Conservation (phyloP, 2,888 invertebrate species). For the Harmothoe impar region DNA sequence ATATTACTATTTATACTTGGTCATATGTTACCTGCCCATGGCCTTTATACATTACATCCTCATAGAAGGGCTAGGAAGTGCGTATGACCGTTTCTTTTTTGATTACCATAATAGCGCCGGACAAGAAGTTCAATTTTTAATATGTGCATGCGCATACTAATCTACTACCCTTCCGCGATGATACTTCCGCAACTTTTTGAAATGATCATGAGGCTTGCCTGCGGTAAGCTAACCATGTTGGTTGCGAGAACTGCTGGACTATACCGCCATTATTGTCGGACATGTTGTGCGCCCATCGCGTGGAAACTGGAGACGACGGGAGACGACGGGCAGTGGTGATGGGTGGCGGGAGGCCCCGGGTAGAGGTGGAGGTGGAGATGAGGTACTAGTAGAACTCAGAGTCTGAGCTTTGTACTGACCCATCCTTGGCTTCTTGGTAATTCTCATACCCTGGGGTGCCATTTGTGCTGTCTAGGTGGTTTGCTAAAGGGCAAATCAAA, state of each 20-base stretch:
- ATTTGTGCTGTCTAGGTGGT: constrained; percentile 42
- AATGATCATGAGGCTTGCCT: no score
- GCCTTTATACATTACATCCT: not conserved
- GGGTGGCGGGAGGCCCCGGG: not conserved
- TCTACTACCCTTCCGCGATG: no score
- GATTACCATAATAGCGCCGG: not conserved
- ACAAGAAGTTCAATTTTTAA: no score
- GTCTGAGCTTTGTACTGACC: constrained; percentile 83
- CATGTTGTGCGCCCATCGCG: no score
- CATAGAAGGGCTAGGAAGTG: not conserved
- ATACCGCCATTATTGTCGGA: no score
- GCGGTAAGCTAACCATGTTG: no score
- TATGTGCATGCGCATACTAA: no score
- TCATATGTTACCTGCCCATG: not conserved
- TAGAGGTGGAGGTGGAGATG: not conserved
- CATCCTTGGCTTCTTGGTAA: constrained; percentile 68
- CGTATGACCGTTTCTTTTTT: not conserved
- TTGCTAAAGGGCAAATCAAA: not conserved
- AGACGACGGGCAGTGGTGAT: not conserved
- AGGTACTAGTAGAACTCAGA: constrained; percentile 83
- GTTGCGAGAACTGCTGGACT: no score
- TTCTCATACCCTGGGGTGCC: constrained; percentile 39
- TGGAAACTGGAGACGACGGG: no score
- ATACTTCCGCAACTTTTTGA: no score
- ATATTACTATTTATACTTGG: not conserved